Evolutionary conservation across 2,113 vertebrate species (phyloP).

Genomic region (Asarcornis scutulata): DNA sequence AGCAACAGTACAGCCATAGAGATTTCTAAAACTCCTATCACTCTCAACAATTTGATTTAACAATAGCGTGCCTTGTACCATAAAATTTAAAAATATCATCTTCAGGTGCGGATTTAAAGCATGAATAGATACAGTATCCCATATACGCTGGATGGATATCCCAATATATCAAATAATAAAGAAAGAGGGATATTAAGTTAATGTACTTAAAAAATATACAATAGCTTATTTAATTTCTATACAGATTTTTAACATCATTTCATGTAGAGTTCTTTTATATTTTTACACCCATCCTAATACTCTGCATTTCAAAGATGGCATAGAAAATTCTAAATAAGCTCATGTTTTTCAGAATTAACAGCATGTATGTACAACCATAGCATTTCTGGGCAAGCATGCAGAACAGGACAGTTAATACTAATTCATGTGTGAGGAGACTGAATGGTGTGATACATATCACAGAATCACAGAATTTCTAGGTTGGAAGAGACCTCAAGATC

Average conservation of each 20-base stretch:
- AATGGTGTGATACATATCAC: background rate
- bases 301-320: background rate
- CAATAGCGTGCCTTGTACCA: background rate
- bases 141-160: background rate
- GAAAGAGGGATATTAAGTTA: background rate
- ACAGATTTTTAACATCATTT: background rate
- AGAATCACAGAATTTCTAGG: no score
- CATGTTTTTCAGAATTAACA: slow-evolving; percentile 7
- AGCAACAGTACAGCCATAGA: background rate
- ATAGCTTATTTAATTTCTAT: background rate
- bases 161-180: background rate
- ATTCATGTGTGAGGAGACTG: background rate
- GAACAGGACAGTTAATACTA: background rate
- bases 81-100: background rate
- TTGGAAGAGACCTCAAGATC: no score
- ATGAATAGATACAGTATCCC: background rate
- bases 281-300: background rate
- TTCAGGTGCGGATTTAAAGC: background rate
- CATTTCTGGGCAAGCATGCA: background rate
- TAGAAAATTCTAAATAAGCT: background rate
- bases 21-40: background rate
- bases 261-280: background rate
- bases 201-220: background rate
- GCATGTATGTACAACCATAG: background rate
- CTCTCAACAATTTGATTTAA: background rate